phyloP scores from a whole-genome alignment of 2,113 vertebrate species.

The Neolamprologus devosi region DNA sequence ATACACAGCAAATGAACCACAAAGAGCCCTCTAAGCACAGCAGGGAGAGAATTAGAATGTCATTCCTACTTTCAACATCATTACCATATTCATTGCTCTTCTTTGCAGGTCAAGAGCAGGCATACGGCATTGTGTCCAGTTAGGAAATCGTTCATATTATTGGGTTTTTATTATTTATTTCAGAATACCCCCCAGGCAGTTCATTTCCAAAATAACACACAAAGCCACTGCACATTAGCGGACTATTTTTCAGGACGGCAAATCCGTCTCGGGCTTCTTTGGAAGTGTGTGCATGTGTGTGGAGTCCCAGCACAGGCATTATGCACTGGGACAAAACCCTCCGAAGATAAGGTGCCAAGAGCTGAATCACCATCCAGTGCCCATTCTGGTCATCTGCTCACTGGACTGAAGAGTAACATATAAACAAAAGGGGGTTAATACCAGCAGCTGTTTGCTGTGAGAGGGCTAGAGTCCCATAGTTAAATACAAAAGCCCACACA shows the following conservation, averaged over 20 bases:
- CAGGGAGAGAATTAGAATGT: constrained; percentile 42
- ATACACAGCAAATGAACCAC: constrained; percentile 50
- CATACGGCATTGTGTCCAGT: not conserved
- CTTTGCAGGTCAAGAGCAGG: constrained; percentile 15
- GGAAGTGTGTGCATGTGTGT: not conserved
- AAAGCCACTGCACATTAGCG: not conserved
- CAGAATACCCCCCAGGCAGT: not conserved
- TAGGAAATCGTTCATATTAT: not conserved
- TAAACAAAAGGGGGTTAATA: constrained; percentile 10
- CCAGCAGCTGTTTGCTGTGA: not conserved
- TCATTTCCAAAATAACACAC: not conserved
- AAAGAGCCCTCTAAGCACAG: constrained; percentile 39
- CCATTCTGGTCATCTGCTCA: constrained; percentile 11
- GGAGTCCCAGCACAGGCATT: not conserved
- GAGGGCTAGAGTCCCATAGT: not conserved
- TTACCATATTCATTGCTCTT: constrained; percentile 41
- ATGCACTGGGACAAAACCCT: constrained; percentile 5
- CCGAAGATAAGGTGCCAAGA: not conserved
- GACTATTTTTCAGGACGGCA: not conserved
- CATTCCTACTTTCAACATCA: constrained; percentile 44
- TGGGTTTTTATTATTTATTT: not conserved
- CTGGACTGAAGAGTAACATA: constrained; percentile 1
- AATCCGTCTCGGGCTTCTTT: not conserved
- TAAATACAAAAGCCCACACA: constrained; percentile 20
- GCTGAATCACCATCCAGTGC: constrained; percentile 5